Evolutionary conservation across 2,113 vertebrate species (phyloP), one percentile per base, ranked within the genome.

Genomic region (Anoura caudifer): DNA sequence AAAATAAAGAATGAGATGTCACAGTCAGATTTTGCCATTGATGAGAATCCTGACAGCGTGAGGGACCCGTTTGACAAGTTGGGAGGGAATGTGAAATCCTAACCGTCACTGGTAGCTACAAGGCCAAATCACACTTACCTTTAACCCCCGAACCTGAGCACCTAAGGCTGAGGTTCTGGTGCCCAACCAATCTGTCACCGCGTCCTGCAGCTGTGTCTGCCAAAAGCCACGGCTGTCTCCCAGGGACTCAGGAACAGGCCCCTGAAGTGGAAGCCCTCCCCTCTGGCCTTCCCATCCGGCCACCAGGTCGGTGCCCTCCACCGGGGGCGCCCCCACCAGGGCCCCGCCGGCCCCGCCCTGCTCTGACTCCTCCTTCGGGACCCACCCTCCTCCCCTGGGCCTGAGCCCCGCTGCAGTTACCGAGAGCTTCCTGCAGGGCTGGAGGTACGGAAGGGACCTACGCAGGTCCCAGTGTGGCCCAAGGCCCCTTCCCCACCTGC

Each of bases 1-100:
- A 28, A 61, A 61, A 61, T 15, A 6, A 3, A 92, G 65, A 70
- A 79, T 45, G 24, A 12, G 7, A 31, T 69, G 88, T 65, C 38
- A 56, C 63, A 36, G 54, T 33, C 52, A 47, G 52, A 54, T 54
- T 54, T 54, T 20, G 52, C 52, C 4, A 54, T 54, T 54, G 19
- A 9, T 7, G 47, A 54, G 45, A 41, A 56, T 63, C 4, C 0
- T 15, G 8, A 86, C 63, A n/a, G 43, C 0, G 0, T 41, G 50
- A 56, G 65, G 24, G 73, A 26, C 16, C 26, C 52, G 15, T 20
- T 11, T 33, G 41, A 31, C 84, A 84, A 84, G 63, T 9, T 8
- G 2, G 50, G 85, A 10, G 72, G 26, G 2, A 54, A 43, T 33
- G n/a, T 24, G 50, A 85, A 92, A 80, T 31, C 22, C 67, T 38